These are phyloP conservation scores for Poicephalus gulielmi DNA, from an alignment of 2,113 vertebrate genomes.

Conservation along the genomic window DNA sequence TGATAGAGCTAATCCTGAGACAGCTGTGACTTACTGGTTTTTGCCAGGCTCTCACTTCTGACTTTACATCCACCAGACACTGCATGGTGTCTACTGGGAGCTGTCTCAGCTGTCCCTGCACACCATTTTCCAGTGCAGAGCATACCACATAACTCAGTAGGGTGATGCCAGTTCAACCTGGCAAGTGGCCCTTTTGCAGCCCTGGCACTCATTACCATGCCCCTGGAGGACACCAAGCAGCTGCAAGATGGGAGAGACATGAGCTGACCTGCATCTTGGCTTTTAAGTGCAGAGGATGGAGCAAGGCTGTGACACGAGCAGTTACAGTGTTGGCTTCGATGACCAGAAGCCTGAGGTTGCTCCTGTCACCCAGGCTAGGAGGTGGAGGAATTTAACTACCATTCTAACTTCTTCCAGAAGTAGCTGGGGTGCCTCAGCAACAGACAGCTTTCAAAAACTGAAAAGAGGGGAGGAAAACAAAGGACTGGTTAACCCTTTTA, in stretches of 20 bases:
- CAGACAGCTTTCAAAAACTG: neutral
- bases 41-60: neutral
- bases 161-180: neutral
- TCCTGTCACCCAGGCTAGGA: neutral
- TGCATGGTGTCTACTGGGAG: neutral
- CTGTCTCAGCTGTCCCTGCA: neutral
- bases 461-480: neutral
- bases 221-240: neutral
- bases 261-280: neutral
- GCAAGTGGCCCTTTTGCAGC: neutral
- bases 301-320: neutral
- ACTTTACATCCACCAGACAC: neutral
- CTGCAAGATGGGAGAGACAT: neutral
- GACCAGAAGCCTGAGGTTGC: neutral
- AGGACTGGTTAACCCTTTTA: neutral
- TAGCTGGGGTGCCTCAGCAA: neutral
- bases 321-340: neutral
- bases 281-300: neutral
- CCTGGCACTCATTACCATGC: accelerated
- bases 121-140: neutral
- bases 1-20: neutral
- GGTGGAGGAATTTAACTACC: neutral
- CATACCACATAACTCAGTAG: neutral
- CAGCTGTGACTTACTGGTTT: neutral
- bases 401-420: neutral